Evolutionary conservation across 2,888 invertebrate species (phyloP).

Genomic region (Lordiphosa fenestrarum): DNA sequence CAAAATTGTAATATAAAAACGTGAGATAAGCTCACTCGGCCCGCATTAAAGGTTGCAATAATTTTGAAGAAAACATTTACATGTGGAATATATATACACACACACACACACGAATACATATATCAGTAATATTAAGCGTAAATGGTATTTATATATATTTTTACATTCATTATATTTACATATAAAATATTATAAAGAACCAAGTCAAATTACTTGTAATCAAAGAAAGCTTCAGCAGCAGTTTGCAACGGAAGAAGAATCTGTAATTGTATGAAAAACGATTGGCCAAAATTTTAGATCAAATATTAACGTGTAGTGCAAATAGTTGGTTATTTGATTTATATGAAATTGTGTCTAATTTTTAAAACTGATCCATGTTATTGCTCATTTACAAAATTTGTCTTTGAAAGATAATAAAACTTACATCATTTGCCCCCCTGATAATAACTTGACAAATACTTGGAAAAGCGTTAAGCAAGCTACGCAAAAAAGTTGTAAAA

Average conservation of each 20-base stretch:
- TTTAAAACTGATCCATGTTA: slow-evolving; percentile 13
- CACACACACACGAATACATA: not conserved
- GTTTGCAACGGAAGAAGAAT: slow-evolving; percentile 13
- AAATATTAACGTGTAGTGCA: slow-evolving; percentile 26
- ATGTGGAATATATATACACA: slow-evolving; percentile 18
- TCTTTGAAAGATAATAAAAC: slow-evolving; percentile 31
- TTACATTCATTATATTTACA: slow-evolving; percentile 42
- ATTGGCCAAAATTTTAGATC: slow-evolving; percentile 45
- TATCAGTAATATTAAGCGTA: slow-evolving; percentile 40
- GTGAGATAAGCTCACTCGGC: slow-evolving; percentile 22
- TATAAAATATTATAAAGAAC: slow-evolving; percentile 33
- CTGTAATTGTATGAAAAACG: slow-evolving; percentile 11
- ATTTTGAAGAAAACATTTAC: slow-evolving; percentile 28
- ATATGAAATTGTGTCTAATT: slow-evolving; percentile 13
- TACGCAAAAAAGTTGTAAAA: too few species aligned
- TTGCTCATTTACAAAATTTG: slow-evolving; percentile 25
- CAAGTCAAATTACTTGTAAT: slow-evolving; percentile 11
- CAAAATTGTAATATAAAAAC: slow-evolving; percentile 14
- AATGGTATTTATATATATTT: slow-evolving; percentile 49
- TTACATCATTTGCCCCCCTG: slow-evolving; percentile 5
- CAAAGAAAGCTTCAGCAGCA: slow-evolving; percentile 1
- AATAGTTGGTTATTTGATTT: slow-evolving; percentile 16
- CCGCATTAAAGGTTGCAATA: slow-evolving; percentile 35
- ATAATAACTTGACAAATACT: not conserved
- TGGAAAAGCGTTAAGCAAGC: too few species aligned